Percentiles rank a stretch among this genome's conserved stretches.
Conservation (phyloP, 2,797 vertebrate genomes). For the Cirrhinus mrigala region DNA sequence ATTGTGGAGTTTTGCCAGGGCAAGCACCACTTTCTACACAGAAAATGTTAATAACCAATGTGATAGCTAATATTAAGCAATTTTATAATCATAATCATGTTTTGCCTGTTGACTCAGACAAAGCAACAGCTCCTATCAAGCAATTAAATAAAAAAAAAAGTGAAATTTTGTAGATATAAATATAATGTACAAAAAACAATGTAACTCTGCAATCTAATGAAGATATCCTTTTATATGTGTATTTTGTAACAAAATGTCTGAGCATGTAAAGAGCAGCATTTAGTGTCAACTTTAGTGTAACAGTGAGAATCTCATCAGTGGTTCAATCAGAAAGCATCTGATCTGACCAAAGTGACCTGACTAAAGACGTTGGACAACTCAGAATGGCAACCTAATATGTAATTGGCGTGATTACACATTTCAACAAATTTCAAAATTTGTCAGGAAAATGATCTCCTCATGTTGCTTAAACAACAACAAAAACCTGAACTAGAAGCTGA, state of each 20-base stretch:
- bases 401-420: neutral
- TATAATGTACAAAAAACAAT: neutral
- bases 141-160: neutral
- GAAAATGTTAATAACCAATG: neutral
- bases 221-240: no score
- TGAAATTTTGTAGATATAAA: neutral
- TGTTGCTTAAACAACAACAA: neutral
- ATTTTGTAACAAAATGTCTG: no score
- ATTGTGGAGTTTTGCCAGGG: neutral
- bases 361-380: neutral
- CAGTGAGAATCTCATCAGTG: neutral
- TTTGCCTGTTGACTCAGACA: neutral
- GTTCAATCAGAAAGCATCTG: neutral
- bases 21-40: neutral
- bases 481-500: constrained; percentile 6
- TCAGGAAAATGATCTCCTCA: neutral
- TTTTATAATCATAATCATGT: neutral
- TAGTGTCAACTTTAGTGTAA: neutral
- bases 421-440: neutral
- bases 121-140: neutral
- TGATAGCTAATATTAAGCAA: neutral
- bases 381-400: neutral
- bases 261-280: neutral
- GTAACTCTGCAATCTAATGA: neutral
- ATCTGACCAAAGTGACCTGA: neutral